phyloP scores from a whole-genome alignment of 2,888 invertebrate genomes.

The Drosophila hamatofila region DNA sequence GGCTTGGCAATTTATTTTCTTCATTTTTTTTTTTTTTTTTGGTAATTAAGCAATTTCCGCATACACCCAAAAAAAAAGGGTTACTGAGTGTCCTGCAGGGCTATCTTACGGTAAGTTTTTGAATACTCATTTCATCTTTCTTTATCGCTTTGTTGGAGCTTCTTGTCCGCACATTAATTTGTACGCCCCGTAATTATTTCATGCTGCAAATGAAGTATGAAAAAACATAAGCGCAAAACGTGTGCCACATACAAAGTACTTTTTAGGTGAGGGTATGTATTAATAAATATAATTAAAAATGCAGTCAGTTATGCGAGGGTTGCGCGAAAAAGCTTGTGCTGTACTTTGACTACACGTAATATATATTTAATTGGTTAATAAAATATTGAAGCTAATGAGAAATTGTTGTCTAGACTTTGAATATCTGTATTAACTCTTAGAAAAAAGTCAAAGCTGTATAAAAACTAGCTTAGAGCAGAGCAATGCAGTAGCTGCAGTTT shows the following conservation, averaged over 20 bases:
- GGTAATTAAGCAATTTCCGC: slow-evolving; percentile 74
- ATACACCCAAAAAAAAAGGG: slow-evolving; percentile 35
- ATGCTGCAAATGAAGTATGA: slow-evolving; percentile 70
- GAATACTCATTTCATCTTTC: neutral
- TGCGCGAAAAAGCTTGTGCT: slow-evolving; percentile 2
- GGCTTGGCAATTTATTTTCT: slow-evolving; percentile 9
- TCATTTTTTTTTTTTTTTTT: slow-evolving; percentile 12
- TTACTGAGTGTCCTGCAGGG: slow-evolving; percentile 13
- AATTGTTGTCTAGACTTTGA: neutral
- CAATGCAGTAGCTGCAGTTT: slow-evolving; percentile 30
- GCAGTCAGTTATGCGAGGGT: slow-evolving; percentile 23
- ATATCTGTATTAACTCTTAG: neutral
- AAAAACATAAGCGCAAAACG: slow-evolving; percentile 69
- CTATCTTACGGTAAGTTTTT: slow-evolving; percentile 58
- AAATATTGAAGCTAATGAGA: neutral
- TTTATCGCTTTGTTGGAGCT: slow-evolving; percentile 11
- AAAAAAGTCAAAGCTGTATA: neutral
- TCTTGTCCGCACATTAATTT: slow-evolving; percentile 61
- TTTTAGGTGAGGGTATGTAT: slow-evolving; percentile 8
- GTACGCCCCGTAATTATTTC: slow-evolving; percentile 74
- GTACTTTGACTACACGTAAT: slow-evolving; percentile 7
- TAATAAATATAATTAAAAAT: slow-evolving; percentile 62
- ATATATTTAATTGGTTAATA: slow-evolving; percentile 24
- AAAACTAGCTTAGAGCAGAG: neutral
- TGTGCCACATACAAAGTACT: slow-evolving; percentile 69